Evolutionary conservation across 2,888 invertebrate species (phyloP).

Genomic region (Epinotia nisella): DNA sequence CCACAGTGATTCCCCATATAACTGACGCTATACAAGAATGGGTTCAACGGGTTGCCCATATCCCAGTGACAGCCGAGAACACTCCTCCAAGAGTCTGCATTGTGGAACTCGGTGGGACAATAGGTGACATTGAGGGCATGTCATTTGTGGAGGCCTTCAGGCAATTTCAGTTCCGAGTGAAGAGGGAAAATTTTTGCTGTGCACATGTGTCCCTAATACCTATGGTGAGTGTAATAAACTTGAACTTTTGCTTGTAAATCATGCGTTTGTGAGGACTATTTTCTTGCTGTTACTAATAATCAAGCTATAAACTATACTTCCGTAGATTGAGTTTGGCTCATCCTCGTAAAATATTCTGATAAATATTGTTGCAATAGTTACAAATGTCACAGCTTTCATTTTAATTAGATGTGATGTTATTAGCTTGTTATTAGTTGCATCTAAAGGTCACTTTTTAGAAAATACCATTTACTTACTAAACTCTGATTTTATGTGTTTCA

Average conservation of each 20-base stretch:
- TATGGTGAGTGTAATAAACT: conserved; percentile 84
- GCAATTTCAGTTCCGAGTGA: conserved; percentile 98
- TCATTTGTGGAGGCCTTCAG: conserved; percentile 99
- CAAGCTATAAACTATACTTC: not conserved
- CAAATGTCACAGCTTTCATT: conserved; percentile 1
- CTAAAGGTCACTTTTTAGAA: not conserved
- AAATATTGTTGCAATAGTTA: not conserved
- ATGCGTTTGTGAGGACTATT: not conserved
- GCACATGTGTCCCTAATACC: conserved; percentile 99
- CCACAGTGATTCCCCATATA: conserved; percentile 97
- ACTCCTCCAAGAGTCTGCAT: conserved; percentile 92
- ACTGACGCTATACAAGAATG: conserved; percentile 99
- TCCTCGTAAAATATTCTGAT: not conserved
- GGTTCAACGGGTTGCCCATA: conserved; percentile 96
- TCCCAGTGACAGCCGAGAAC: conserved; percentile 90
- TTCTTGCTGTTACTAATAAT: not conserved
- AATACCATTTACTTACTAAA: not conserved
- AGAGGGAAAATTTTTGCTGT: conserved; percentile 96
- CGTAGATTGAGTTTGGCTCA: not conserved
- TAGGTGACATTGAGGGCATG: conserved; percentile 99
- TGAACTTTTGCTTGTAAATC: not conserved
- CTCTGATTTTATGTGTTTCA: not conserved
- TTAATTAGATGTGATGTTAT: not conserved
- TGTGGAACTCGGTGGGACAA: conserved; percentile 98
- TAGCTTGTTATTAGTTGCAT: not conserved